A percentile compares a stretch with the other conserved stretches of the same genome.
Evolutionary conservation across 2,797 vertebrate species (phyloP).

Genomic region (Adelosebastes latens): DNA sequence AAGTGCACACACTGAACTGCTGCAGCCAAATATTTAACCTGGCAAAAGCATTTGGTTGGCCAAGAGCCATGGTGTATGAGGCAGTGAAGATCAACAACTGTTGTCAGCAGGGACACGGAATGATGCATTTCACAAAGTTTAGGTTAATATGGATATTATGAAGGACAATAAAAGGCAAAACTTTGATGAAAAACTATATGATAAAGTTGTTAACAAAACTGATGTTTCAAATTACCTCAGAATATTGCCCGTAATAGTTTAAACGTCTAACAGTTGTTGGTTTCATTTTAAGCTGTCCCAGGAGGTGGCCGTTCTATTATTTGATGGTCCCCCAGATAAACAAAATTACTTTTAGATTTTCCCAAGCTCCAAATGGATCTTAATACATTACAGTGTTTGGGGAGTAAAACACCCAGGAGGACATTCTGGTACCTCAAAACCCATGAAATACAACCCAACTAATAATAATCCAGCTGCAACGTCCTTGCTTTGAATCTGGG

Average conservation of each 20-base stretch:
- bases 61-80: not conserved
- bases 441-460: not conserved
- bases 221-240: not conserved
- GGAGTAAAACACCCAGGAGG: not conserved
- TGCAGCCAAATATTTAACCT: slow-evolving; percentile 14
- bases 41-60: not conserved
- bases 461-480: not conserved
- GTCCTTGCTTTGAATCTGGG: not conserved
- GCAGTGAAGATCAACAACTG: slow-evolving; percentile 13
- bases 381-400: not conserved
- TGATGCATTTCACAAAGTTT: not conserved
- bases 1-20: not conserved
- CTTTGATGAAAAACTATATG: not conserved
- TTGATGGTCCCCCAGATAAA: slow-evolving; percentile 16
- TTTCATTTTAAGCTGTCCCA: slow-evolving; percentile 29
- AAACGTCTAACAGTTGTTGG: slow-evolving; percentile 16
- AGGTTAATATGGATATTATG: not conserved
- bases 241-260: not conserved
- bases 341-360: not conserved
- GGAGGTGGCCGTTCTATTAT: not conserved
- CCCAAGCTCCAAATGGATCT: slow-evolving; percentile 7
- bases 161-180: not conserved
- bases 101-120: not conserved
- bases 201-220: not conserved
- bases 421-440: not conserved